Evolutionary conservation across 2,113 vertebrate genomes (phyloP).

Genomic region (Laticauda colubrina): DNA sequence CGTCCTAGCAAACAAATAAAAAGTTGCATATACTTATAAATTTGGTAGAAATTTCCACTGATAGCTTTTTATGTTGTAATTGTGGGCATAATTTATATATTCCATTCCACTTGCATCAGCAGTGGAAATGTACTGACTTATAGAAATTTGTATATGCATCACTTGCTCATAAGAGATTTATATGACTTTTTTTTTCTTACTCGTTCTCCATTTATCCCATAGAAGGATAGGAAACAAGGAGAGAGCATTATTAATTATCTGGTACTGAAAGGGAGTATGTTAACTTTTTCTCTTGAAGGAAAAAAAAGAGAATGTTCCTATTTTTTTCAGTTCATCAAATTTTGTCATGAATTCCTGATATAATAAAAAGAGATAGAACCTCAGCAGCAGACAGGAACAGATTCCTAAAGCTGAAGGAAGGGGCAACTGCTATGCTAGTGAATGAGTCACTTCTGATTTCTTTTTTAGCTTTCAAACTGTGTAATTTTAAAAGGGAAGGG

Average conservation of each 20-base stretch:
- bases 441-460: background rate
- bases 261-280: conserved; percentile 30
- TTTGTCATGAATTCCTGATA: conserved; percentile 36
- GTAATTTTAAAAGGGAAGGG: background rate
- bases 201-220: conserved; percentile 36
- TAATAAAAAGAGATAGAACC: background rate
- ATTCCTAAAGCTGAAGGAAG: conserved; percentile 21
- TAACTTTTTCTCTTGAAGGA: background rate
- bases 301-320: conserved; percentile 35
- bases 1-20: background rate
- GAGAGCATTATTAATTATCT: conserved; percentile 45
- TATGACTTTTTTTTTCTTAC: conserved; percentile 23
- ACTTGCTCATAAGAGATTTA: conserved; percentile 33
- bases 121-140: conserved; percentile 30
- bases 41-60: background rate
- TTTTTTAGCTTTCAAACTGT: background rate
- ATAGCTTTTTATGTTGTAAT: background rate
- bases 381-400: conserved; percentile 7
- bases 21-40: conserved; percentile 5
- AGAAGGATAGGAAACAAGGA: conserved; percentile 22
- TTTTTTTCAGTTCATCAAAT: conserved; percentile 40
- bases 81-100: conserved; percentile 20
- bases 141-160: conserved; percentile 29
- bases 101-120: conserved; percentile 34
- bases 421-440: background rate